phyloP scores from a whole-genome alignment of 2,888 invertebrate genomes.

The Dusona sp. region DNA sequence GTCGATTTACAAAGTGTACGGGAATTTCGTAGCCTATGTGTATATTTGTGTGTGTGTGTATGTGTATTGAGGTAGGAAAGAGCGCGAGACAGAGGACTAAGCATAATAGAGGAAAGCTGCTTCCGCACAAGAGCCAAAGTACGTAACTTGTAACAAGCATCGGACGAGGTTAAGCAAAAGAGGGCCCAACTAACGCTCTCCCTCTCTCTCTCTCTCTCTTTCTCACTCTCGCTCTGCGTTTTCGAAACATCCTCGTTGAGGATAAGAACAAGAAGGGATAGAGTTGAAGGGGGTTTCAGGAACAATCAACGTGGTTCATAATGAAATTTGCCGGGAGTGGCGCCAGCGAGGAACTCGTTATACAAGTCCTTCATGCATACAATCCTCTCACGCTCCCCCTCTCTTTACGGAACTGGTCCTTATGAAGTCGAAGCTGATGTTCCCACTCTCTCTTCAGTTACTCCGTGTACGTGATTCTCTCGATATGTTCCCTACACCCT shows the following conservation, averaged over 20 bases:
- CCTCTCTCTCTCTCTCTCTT: no score
- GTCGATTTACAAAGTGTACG: constrained; percentile 23
- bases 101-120: not conserved
- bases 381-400: not conserved
- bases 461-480: not conserved
- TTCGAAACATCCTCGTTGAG: not conserved
- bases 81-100: not conserved
- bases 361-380: constrained; percentile 28
- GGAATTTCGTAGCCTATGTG: not conserved
- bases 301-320: constrained; percentile 49
- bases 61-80: not conserved
- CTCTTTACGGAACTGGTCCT: not conserved
- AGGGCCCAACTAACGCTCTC: no score
- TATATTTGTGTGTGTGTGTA: not conserved
- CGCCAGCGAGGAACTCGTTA: constrained; percentile 35
- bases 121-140: not conserved
- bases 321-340: constrained; percentile 34
- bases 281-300: not conserved
- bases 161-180: not conserved
- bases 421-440: not conserved
- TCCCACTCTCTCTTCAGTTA: not conserved
- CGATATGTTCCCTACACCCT: not conserved
- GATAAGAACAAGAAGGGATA: not conserved
- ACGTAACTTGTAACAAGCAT: constrained; percentile 9
- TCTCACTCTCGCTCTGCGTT: constrained; percentile 1